Conservation (phyloP, 2,888 invertebrate species). For the Zygaena filipendulae region DNA sequence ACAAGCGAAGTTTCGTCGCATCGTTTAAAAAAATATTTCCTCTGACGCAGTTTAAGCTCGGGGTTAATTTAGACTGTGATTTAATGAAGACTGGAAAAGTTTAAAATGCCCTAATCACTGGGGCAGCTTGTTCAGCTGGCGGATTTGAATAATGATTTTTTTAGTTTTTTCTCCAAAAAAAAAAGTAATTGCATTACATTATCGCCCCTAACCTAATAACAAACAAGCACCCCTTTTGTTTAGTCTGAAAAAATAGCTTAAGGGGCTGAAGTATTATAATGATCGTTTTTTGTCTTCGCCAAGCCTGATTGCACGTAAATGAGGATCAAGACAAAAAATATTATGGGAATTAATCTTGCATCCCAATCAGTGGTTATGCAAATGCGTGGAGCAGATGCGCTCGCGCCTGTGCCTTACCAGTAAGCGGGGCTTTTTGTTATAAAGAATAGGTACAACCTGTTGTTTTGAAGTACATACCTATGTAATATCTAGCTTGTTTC, state of each 20-base stretch:
- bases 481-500: too few species aligned
- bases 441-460: conserved; percentile 28
- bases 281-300: conserved; percentile 52
- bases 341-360: conserved; percentile 59
- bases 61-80: too few species aligned
- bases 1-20: too few species aligned
- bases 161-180: conserved; percentile 38
- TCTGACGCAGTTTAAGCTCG: too few species aligned
- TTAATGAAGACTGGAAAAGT: too few species aligned
- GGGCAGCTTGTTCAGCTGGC: conserved; percentile 58
- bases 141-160: conserved; percentile 62
- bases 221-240: conserved; percentile 65
- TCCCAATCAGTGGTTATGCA: conserved; percentile 61
- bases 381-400: conserved; percentile 56
- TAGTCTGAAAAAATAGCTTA: conserved; percentile 64
- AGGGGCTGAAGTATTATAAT: conserved; percentile 67
- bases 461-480: too few species aligned
- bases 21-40: too few species aligned
- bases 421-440: conserved; percentile 30
- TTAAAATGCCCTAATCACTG: conserved; percentile 38
- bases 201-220: conserved; percentile 67
- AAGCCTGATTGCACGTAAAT: conserved; percentile 62
- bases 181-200: conserved; percentile 65
- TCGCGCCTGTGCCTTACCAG: conserved; percentile 36
- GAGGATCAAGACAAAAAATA: conserved; percentile 63